Evolutionary conservation across 2,113 vertebrate species (phyloP).

Genomic region (Alligator mississippiensis): DNA sequence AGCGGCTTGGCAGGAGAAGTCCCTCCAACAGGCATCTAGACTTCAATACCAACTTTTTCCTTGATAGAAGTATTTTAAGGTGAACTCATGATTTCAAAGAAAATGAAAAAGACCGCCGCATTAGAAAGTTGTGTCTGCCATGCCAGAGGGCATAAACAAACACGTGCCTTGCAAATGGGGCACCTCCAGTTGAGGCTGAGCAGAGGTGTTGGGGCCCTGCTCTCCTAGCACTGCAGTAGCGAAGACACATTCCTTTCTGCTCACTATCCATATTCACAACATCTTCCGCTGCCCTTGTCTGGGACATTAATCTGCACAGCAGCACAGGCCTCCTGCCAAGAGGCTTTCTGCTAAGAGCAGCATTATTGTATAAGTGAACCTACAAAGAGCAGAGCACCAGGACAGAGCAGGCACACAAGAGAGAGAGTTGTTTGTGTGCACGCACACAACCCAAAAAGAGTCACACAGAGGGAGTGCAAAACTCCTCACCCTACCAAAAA

Average conservation of each 20-base stretch:
- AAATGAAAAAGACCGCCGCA: not conserved
- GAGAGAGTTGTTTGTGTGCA: not conserved
- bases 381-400: accelerated
- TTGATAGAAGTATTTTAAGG: not conserved
- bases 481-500: not conserved
- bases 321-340: no score
- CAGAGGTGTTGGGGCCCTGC: accelerated
- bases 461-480: not conserved
- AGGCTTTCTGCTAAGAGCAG: not conserved
- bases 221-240: no score
- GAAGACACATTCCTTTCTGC: not conserved
- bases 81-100: no score
- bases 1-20: not conserved
- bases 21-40: accelerated
- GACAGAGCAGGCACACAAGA: not conserved
- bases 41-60: accelerated
- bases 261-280: not conserved
- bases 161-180: accelerated
- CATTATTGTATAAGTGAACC: accelerated
- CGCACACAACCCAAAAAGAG: not conserved
- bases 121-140: not conserved
- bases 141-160: not conserved
- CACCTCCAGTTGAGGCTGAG: accelerated
- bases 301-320: not conserved
- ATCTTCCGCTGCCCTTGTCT: not conserved